A percentile compares a stretch with the other conserved stretches of the same genome.
phyloP scores from a whole-genome alignment of 2,888 invertebrate species.

The Protodeltote pygarga region DNA sequence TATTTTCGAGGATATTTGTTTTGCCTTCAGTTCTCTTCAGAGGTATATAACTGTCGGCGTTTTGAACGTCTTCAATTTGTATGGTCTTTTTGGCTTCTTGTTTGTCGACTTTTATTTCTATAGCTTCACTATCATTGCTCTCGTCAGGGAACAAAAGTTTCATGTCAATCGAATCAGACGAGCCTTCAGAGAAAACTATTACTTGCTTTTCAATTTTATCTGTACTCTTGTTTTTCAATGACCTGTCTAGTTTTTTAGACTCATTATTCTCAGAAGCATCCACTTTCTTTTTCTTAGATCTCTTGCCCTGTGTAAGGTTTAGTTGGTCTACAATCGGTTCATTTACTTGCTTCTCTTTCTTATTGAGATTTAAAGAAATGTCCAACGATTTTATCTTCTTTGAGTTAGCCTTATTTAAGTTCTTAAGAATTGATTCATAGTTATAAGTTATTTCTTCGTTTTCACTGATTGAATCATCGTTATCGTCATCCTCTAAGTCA shows the following conservation, averaged over 20 bases:
- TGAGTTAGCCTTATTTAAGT: constrained; percentile 61
- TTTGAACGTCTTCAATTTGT: constrained; percentile 26
- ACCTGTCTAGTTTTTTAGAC: constrained; percentile 22
- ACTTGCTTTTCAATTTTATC: constrained; percentile 20
- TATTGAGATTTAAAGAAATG: constrained; percentile 68
- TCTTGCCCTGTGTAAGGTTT: constrained; percentile 71
- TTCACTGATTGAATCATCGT: constrained; percentile 62
- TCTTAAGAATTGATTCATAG: constrained; percentile 71
- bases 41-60: constrained; percentile 62
- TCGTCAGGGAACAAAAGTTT: constrained; percentile 76
- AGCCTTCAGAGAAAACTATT: constrained; percentile 49
- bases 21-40: constrained; percentile 67
- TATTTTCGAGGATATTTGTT: constrained; percentile 61
- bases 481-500: constrained; percentile 46
- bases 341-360: constrained; percentile 59
- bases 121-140: constrained; percentile 63
- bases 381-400: constrained; percentile 60
- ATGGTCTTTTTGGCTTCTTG: constrained; percentile 1
- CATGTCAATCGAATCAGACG: constrained; percentile 74
- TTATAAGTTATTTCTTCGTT: constrained; percentile 73
- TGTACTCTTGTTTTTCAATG: constrained; percentile 21
- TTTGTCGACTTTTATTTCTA: constrained; percentile 6
- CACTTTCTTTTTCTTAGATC: constrained; percentile 47
- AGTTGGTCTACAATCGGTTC: constrained; percentile 70
- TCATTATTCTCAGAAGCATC: constrained; percentile 23